Percentiles rank a stretch among this genome's conserved stretches.
phyloP scores from a whole-genome alignment of 2,888 invertebrate species.

The Lepeophtheirus nordmannii region DNA sequence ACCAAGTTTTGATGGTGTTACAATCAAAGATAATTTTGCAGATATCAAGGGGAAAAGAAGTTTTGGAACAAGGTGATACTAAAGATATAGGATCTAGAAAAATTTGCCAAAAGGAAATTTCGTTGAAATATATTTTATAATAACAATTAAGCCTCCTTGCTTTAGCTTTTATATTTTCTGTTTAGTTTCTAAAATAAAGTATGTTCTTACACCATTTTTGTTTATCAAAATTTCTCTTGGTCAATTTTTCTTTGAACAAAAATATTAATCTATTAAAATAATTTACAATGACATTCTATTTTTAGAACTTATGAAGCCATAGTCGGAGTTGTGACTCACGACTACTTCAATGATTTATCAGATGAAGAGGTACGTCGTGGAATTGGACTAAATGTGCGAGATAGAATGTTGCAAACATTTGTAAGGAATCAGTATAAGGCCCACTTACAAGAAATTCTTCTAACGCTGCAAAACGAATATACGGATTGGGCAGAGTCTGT shows the following conservation, averaged over 20 bases:
- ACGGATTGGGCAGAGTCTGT: conserved; percentile 19
- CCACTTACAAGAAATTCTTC: conserved; percentile 13
- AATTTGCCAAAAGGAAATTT: too few relatives aligned
- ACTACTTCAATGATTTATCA: conserved; percentile 16
- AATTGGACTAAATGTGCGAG: neutral
- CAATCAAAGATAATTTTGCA: conserved; percentile 20
- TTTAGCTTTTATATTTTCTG: too few relatives aligned
- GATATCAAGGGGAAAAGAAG: conserved; percentile 20
- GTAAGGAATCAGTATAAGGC: conserved; percentile 16
- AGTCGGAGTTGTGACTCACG: conserved; percentile 11
- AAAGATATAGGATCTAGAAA: too few relatives aligned
- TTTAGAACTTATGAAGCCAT: conserved; percentile 16
- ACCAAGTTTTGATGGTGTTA: conserved; percentile 23
- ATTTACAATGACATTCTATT: neutral
- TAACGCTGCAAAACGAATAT: conserved; percentile 21
- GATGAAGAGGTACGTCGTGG: conserved; percentile 2
- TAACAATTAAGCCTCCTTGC: too few relatives aligned
- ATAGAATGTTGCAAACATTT: conserved; percentile 16
- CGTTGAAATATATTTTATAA: too few relatives aligned
- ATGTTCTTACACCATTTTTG: too few relatives aligned
- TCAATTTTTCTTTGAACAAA: too few relatives aligned
- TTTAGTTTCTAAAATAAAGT: too few relatives aligned
- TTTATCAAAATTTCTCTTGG: neutral
- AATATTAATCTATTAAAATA: too few relatives aligned
- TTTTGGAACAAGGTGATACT: conserved; percentile 19